phyloP scores from a whole-genome alignment of 1,140 invertebrate genomes.

The Drosophila miranda region DNA sequence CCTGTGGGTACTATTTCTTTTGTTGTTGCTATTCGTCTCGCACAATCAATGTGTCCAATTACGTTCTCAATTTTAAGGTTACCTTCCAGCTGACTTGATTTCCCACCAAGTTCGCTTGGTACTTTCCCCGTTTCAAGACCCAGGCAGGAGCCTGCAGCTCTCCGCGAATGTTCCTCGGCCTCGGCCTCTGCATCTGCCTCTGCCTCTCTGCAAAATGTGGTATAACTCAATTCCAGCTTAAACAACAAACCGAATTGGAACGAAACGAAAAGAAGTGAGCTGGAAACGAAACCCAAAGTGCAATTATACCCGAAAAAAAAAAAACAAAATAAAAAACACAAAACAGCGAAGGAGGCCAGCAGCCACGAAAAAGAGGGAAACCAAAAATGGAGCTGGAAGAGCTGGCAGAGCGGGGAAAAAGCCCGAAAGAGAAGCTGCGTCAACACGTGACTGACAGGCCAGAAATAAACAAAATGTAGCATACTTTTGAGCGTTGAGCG shows the following conservation, averaged over 20 bases:
- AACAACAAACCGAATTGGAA: slow-evolving; percentile 35
- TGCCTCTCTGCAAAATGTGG: slow-evolving; percentile 12
- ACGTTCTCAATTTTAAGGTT: slow-evolving; percentile 43
- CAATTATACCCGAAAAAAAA: slow-evolving; percentile 34
- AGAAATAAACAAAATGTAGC: slow-evolving; percentile 60
- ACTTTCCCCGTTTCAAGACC: too few relatives aligned
- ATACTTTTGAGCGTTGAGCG: slow-evolving; percentile 31
- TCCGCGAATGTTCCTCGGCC: background rate
- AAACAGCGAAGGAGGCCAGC: background rate
- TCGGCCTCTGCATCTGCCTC: background rate
- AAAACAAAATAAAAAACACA: background rate
- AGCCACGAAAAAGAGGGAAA: too few relatives aligned
- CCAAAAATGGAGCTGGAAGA: too few relatives aligned
- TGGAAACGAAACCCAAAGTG: slow-evolving; percentile 52
- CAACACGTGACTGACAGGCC: slow-evolving; percentile 53
- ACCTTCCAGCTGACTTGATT: slow-evolving; percentile 53
- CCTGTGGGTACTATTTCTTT: background rate
- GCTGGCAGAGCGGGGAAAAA: too few relatives aligned
- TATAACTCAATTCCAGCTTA: slow-evolving; percentile 56
- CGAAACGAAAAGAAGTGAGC: slow-evolving; percentile 32
- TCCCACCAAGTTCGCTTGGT: too few relatives aligned
- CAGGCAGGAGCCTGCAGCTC: background rate
- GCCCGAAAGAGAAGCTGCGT: slow-evolving; percentile 30
- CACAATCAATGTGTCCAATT: slow-evolving; percentile 51
- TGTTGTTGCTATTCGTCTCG: slow-evolving; percentile 1